A percentile compares a stretch with the other conserved stretches of the same genome.
Evolutionary conservation across 2,888 invertebrate species (phyloP).

Genomic region (Papilio protenor): DNA sequence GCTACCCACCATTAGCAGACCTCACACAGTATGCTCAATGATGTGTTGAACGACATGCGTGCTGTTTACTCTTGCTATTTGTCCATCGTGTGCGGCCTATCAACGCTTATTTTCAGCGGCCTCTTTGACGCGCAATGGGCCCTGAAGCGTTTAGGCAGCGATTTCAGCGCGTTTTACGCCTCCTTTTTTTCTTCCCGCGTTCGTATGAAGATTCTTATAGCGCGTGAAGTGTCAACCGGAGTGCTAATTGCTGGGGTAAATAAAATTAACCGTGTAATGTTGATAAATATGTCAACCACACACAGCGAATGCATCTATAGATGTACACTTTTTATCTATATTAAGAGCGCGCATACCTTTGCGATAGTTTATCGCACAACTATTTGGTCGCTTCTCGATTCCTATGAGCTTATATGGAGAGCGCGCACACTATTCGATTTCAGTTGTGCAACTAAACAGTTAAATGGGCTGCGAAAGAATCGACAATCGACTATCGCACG

Average conservation of each 20-base stretch:
- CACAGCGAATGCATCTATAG: constrained; percentile 35
- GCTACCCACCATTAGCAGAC: constrained; percentile 7
- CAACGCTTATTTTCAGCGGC: constrained; percentile 74
- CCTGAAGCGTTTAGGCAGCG: constrained; percentile 75
- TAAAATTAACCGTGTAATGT: constrained; percentile 47
- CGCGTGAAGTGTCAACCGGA: constrained; percentile 75
- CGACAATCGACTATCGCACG: too few species aligned
- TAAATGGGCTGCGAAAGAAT: too few species aligned
- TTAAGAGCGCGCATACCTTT: too few species aligned
- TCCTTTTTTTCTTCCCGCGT: constrained; percentile 67
- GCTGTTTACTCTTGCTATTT: constrained; percentile 47
- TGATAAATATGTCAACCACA: constrained; percentile 44
- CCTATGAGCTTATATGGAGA: too few species aligned
- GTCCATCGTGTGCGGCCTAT: constrained; percentile 76
- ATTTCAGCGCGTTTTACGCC: constrained; percentile 79
- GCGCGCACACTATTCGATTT: too few species aligned
- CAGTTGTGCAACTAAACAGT: too few species aligned
- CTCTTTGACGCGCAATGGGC: constrained; percentile 73
- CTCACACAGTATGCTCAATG: constrained; percentile 11
- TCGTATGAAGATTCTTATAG: constrained; percentile 68
- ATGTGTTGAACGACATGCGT: constrained; percentile 39
- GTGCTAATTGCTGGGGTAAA: constrained; percentile 68
- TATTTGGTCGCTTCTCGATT: too few species aligned
- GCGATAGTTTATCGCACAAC: too few species aligned
- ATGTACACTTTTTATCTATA: too few species aligned